Base-by-base conservation (phyloP, 2,113 vertebrate genomes). In the Eleginops maclovinus region DNA sequence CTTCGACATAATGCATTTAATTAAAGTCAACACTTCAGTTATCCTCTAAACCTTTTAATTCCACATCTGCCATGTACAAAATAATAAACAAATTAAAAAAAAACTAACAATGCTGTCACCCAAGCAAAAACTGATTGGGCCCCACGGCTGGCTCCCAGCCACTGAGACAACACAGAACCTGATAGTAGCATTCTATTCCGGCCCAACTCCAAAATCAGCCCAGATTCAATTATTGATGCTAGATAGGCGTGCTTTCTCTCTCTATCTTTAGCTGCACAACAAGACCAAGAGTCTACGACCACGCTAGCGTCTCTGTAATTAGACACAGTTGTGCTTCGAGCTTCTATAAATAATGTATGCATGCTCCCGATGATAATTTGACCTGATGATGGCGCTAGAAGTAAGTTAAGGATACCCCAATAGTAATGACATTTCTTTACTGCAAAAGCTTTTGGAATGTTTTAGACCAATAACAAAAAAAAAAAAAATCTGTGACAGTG, bases 191-290 rank as follows among this genome's bases (percentile, higher is more conserved):
- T 73, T 60, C 67, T 36, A 53, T 53, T 60, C 49, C 9, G 2
- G 41, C 47, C 56, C 19, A 71, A 50, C 43, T 85, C 77, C 69
- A 74, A 67, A 82, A 80, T 77, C n/a, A 84, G 79, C 71, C 70
- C 60, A 12, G 58, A 65, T 73, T 82, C 21, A 85, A 74, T 86
- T 73, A 82, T 79, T 70, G 72, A 65, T 82, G 72, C 11, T 9
- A 7, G 73, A 50, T 14, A 44, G 69, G 22, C 53, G 21, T 21
- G 53, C 75, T 84, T 85, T 82, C 64, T 44, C 62, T 72, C 46
- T 56, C 61, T 61, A 64, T 56, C 69, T 81, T 58, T 12, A 49
- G 64, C 53, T 84, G 43, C 66, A 59, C 36, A 70, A 63, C 67
- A 83, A 58, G 47, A 22, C 41, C 17, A 16, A 46, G 64, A 50